Conservation (phyloP, 2,888 invertebrate species). For the Leptopilina myrica region DNA sequence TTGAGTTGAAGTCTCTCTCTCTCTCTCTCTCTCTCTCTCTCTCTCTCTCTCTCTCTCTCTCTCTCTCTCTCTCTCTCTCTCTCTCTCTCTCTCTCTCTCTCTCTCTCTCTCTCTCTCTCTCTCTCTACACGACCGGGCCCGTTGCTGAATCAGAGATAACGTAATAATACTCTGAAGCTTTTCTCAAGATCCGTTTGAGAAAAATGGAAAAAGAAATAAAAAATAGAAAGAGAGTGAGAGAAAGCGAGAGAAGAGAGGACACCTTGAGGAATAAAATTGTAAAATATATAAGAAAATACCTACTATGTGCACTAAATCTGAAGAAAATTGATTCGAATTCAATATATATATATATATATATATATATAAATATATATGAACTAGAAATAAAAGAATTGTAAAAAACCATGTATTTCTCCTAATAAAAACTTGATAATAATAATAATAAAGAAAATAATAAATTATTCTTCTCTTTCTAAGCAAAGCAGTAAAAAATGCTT, state of each 20-base stretch:
- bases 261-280: neutral
- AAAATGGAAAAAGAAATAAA: neutral
- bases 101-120: no score
- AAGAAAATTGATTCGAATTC: neutral
- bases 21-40: neutral
- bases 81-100: no score
- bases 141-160: conserved; percentile 38
- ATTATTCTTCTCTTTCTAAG: no score
- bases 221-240: neutral
- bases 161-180: conserved; percentile 26
- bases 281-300: neutral
- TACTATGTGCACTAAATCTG: neutral
- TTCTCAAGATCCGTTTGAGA: neutral
- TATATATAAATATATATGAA: no score
- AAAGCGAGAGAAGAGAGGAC: neutral
- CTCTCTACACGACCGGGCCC: neutral
- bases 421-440: no score
- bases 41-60: no score
- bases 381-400: neutral
- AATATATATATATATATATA: no score
- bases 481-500: no score
- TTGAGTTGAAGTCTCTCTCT: conserved; percentile 28
- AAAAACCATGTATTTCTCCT: neutral
- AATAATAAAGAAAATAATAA: no score
- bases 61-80: no score